phyloP scores from a whole-genome alignment of 1,140 invertebrate genomes.

The Arion vulgaris region DNA sequence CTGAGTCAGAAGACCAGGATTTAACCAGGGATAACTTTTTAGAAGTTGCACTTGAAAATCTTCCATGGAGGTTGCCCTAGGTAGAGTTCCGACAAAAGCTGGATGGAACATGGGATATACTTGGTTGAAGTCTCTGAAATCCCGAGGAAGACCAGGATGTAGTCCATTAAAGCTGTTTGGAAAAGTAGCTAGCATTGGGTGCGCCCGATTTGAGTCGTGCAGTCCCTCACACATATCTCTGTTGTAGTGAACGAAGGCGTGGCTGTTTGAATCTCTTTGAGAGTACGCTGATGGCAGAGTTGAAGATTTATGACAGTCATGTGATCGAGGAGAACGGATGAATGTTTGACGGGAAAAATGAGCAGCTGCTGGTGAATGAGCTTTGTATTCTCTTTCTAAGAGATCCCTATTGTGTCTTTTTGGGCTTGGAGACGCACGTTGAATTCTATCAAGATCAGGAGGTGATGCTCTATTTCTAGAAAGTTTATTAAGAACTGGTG shows the following conservation, averaged over 20 bases:
- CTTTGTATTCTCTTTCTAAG: background rate
- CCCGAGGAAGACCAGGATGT: background rate
- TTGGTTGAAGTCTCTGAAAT: conserved; percentile 10
- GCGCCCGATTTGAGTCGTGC: background rate
- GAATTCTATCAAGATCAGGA: too few relatives aligned
- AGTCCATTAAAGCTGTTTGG: background rate
- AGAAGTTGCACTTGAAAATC: conserved; percentile 27
- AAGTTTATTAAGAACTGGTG: background rate
- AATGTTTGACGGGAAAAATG: background rate
- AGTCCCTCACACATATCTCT: background rate
- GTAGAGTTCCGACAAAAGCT: conserved; percentile 4
- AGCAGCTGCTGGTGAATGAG: background rate
- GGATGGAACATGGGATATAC: conserved; percentile 21
- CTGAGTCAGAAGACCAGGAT: background rate
- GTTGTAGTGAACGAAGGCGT: conserved; percentile 23
- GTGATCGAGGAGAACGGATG: background rate
- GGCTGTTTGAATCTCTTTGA: background rate
- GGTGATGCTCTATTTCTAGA: background rate
- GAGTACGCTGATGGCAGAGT: background rate
- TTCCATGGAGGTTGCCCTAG: conserved; percentile 10
- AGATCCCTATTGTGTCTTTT: background rate
- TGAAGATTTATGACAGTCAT: background rate
- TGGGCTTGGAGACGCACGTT: background rate
- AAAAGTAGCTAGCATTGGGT: background rate
- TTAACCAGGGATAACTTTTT: background rate